Evolutionary conservation across 2,113 vertebrate genomes (phyloP), one percentile per base, ranked within the genome.

Genomic region (Solea senegalensis): DNA sequence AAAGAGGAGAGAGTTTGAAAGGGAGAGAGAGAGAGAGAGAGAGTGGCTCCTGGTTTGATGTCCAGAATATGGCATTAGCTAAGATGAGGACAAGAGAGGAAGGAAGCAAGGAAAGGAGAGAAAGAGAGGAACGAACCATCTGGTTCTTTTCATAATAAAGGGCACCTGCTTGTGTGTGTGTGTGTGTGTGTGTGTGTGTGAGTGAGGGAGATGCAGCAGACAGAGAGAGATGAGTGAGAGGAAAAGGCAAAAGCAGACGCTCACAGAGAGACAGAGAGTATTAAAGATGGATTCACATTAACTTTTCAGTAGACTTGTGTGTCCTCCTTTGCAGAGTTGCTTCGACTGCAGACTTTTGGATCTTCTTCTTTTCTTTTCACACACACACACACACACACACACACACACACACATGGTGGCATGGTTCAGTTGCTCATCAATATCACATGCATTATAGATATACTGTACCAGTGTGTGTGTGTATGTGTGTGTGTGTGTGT

Each of bases 281-380:
- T 88, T 80, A 72, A 91, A 87, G 81, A 77, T 69, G 66, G 63
- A 55, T 84, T 77, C 48, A 65, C 85, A 92, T 92, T 89, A 92
- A 92, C 79, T 88, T 92, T 91, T 91, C 76, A 92, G 78, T 59
- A 88, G 87, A 77, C 57, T 51, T 76, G 72, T 68, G 48, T 81
- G 69, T 78, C 53, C 55, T 76, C 28, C 80, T 80, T 72, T 57
- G 56, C 56, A 45, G 0, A 11, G 39, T 27, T 58, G 79, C 76
- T 76, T 65, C 82, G 55, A 80, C 72, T 80, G 50, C 72, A 79
- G 63, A 67, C 68, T 66, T 34, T 34, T 66, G n/a, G 43, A 62
- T 65, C 28, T 58, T 56, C 44, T 26, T 45, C 14, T 59, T 78
- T 61, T 48, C 21, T 14, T 51, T 69, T 72, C 75, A 67, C 40